These are phyloP conservation scores for Drosophila mauritiana DNA, from an alignment of 1,140 invertebrate genomes.

Conservation along the genomic window DNA sequence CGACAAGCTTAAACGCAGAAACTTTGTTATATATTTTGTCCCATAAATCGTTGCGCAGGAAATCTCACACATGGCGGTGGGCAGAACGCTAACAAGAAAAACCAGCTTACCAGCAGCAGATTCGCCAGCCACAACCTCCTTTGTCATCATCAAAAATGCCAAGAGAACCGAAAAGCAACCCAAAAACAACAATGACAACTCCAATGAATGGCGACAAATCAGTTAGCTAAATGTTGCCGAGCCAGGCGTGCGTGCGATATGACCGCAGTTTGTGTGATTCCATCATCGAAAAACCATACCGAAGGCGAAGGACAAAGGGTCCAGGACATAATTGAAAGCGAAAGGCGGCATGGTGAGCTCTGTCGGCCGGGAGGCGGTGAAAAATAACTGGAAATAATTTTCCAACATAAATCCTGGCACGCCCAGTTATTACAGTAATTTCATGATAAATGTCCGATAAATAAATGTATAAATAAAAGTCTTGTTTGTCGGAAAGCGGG, in stretches of 20 bases:
- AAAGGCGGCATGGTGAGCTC: constrained; percentile 1
- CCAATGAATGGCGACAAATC: constrained; percentile 63
- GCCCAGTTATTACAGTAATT: constrained; percentile 63
- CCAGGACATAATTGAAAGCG: constrained; percentile 58
- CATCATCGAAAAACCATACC: constrained; percentile 44
- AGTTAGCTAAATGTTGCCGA: constrained; percentile 44
- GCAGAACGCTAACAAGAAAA: constrained; percentile 44
- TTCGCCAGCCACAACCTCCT: constrained; percentile 31
- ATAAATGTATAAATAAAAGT: constrained; percentile 55
- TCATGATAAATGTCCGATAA: constrained; percentile 65
- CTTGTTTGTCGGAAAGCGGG: not conserved
- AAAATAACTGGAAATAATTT: constrained; percentile 51
- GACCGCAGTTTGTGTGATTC: constrained; percentile 51
- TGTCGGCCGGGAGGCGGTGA: not conserved
- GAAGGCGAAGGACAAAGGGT: constrained; percentile 24
- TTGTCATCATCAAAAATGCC: constrained; percentile 29
- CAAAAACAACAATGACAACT: constrained; percentile 47
- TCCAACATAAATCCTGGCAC: constrained; percentile 44
- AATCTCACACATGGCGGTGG: constrained; percentile 28
- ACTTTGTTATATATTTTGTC: constrained; percentile 16
- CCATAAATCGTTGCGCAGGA: constrained; percentile 23
- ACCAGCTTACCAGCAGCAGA: constrained; percentile 31
- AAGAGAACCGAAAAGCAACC: constrained; percentile 28
- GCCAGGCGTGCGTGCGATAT: constrained; percentile 62
- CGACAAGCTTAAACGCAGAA: not conserved